Base-by-base conservation (phyloP, 2,797 vertebrate genomes). In the Muraenolepis orangiensis region DNA sequence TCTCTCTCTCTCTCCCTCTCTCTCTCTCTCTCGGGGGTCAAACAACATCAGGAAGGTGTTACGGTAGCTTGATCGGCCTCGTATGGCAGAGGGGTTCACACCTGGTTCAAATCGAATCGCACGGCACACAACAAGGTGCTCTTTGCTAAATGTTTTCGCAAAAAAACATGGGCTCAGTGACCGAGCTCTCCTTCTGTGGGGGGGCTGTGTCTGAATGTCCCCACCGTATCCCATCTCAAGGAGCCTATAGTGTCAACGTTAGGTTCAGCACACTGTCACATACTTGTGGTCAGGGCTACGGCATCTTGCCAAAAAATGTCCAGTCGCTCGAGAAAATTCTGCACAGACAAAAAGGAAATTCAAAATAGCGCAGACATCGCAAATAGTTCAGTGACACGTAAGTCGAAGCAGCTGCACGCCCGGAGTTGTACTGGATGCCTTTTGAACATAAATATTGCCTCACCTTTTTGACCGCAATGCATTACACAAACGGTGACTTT, bases 21-120 rank as follows among this genome's bases (percentile, higher is more conserved):
- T 51, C 18, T 6, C 46, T 20, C 46, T 20, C 80, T 75, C 81
- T 87, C 83, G 78, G 82, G 85, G 88, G 77, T 80, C 88, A 91
- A 92, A 91, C 87, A 89, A 86, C 91, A 92, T 90, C 74, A 88
- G 91, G 91, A 91, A 92, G 90, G 91, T 90, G 90, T 92, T 92
- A 92, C 89, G 78, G 90, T 89, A 90, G 91, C 86, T 26, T 86
- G 84, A 91, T 89, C 85, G 74, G 79, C 81, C 79, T 82, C 12
- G 76, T 85, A 83, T 78, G 84, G 86, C 79, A 84, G 84, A 90
- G 87, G 91, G 87, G 81, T 84, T 70, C 70, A 89, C 91, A 90
- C 89, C 87, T 93, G 90, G 85, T 92, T 91, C 78, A 86, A 83
- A 93, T 93, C 87, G 83, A 80, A 87, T 76, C 81, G 76, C 75